A percentile compares a stretch with the other conserved stretches of the same genome.
Evolutionary conservation across 2,888 invertebrate species (phyloP).

Genomic region (Chalcosyrphus nemorum): DNA sequence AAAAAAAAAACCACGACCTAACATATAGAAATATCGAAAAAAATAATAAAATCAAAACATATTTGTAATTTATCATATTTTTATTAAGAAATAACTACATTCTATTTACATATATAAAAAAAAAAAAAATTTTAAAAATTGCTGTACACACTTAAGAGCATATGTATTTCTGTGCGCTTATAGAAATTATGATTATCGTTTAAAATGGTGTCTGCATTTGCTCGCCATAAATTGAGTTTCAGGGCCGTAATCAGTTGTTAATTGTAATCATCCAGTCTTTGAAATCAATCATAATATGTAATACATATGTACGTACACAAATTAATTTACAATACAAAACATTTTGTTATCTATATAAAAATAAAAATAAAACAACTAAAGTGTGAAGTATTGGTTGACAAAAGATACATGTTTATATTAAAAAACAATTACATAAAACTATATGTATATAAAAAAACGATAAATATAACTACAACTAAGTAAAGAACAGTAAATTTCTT

Average conservation of each 20-base stretch:
- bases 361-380: no score
- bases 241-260: constrained; percentile 11
- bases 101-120: constrained; percentile 60
- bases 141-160: constrained; percentile 4
- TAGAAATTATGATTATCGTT: constrained; percentile 4
- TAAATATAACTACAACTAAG: constrained; percentile 56
- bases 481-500: constrained; percentile 59
- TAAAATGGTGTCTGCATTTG: background rate
- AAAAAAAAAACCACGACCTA: no score
- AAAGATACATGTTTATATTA: constrained; percentile 26
- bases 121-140: constrained; percentile 21
- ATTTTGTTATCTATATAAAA: constrained; percentile 9
- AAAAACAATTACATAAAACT: constrained; percentile 27
- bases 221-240: background rate
- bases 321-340: constrained; percentile 34
- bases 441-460: constrained; percentile 35
- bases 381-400: constrained; percentile 33
- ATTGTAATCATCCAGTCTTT: constrained; percentile 61
- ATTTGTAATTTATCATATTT: constrained; percentile 18
- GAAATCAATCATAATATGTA: constrained; percentile 29
- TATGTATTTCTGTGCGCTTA: background rate
- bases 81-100: constrained; percentile 67
- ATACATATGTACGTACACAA: constrained; percentile 27
- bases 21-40: no score
- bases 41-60: no score